A percentile compares a stretch with the other conserved stretches of the same genome.
Evolutionary conservation across 2,113 vertebrate species (phyloP).

Genomic region (Bubalus kerabau): DNA sequence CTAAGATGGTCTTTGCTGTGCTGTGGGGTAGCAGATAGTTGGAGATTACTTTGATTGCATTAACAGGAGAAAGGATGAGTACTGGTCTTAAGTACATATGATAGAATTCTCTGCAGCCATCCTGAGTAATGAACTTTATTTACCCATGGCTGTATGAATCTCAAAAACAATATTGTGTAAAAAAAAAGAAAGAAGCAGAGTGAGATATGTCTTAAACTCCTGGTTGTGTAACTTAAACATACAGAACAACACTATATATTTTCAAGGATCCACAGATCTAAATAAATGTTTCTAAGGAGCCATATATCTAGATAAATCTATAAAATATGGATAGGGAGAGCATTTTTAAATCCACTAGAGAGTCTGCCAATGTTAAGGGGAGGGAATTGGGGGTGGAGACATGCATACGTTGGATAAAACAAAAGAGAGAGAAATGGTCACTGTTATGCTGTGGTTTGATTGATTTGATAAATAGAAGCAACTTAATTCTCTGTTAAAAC

Average conservation of each 20-base stretch:
- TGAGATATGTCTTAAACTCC: background rate
- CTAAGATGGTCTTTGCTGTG: background rate
- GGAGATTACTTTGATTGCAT: background rate
- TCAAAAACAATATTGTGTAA: background rate
- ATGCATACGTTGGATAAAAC: background rate
- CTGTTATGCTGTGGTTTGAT: background rate
- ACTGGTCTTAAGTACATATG: background rate
- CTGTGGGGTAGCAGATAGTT: background rate
- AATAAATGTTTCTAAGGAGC: background rate
- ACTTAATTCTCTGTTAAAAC: background rate
- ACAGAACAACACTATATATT: background rate
- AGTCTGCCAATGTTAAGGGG: background rate
- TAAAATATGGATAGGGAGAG: background rate
- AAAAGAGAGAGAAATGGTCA: background rate
- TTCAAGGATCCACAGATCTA: background rate
- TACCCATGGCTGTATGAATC: background rate
- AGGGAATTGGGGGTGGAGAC: background rate
- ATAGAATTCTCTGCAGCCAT: background rate
- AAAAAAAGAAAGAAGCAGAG: background rate
- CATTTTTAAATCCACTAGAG: background rate
- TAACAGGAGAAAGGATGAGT: background rate
- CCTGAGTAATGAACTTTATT: background rate
- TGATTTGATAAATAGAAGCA: background rate
- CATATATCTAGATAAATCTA: background rate
- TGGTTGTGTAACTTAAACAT: background rate